Evolutionary conservation across 1,140 invertebrate species (phyloP), one percentile per base, ranked within the genome.

Genomic region (Littorina saxatilis): DNA sequence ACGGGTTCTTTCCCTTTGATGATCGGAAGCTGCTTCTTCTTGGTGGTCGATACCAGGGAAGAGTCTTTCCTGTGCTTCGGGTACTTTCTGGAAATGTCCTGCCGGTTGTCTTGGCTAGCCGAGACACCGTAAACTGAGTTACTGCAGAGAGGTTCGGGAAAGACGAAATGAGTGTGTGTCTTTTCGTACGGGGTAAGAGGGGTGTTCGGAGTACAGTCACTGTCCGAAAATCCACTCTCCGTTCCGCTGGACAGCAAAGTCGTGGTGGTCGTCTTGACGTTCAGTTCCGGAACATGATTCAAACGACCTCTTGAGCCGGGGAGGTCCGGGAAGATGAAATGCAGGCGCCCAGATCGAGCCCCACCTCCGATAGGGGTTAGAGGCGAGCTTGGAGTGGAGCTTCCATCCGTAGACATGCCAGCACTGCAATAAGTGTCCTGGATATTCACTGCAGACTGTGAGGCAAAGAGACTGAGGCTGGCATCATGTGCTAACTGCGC

Each of bases 91-190:
- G 5, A 43, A 15, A 23, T 2, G 7, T 7, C 15, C 5, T 23
- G 39, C n/a, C 70, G 29, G 66, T 27, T 29, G 66, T 37, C 17
- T 17, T 68, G 1, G 1, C 37, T 17, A 5, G 5, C 29, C 66
- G 66, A 37, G 32, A 68, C 37, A n/a, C n/a, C n/a, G n/a, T n/a
- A n/a, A n/a, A n/a, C n/a, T 3, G 39, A n/a, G 20, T 27, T 40
- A 29, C 35, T 39, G 39, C 29, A 32, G 52, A 78, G 52, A 27
- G 75, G 75, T 2, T 80, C 82, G 0, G 82, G 82, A 29, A 83
- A 83, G 17, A 78, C 55, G 70, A 83, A 83, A 47, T 83, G 77
- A 15, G 70, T 73, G 52, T 82, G 75, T 20, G 66, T 17, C 11
- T 35, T 29, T 1, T 55, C 40, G 13, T 40, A 40, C 0, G 82